A percentile compares a stretch with the other conserved stretches of the same genome.
Conservation (phyloP, 2,888 invertebrate genomes). For the Latrodectus elegans region DNA sequence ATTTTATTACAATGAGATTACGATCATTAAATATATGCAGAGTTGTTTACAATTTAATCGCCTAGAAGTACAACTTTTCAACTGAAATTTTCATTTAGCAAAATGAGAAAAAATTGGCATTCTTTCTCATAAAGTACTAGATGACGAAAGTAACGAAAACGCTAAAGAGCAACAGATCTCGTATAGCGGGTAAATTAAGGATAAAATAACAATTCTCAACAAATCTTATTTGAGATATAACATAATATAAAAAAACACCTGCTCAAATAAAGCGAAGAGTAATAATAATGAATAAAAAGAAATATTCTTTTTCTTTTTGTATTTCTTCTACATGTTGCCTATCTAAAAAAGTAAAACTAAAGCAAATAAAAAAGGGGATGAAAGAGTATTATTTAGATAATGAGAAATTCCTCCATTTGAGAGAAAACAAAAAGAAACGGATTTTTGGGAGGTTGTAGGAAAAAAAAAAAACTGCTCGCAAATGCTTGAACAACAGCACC, state of each 20-base stretch:
- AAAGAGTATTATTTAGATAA: conserved; percentile 60
- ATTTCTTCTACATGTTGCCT: no score
- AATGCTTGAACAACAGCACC: conserved; percentile 22
- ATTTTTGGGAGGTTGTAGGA: not conserved
- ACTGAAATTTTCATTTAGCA: no score
- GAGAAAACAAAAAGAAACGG: conserved; percentile 21
- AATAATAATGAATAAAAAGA: not conserved
- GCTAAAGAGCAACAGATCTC: not conserved
- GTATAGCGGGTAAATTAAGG: conserved; percentile 25
- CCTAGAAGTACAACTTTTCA: no score
- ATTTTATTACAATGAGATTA: no score
- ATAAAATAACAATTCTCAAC: conserved; percentile 10
- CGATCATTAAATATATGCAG: no score
- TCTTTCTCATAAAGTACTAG: no score
- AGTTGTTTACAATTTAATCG: no score
- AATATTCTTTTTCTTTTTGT: no score
- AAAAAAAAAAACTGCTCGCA: conserved; percentile 28
- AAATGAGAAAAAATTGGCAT: no score
- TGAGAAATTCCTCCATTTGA: conserved; percentile 43
- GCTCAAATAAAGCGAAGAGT: not conserved
- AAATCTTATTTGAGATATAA: no score
- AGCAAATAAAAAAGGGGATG: conserved; percentile 16
- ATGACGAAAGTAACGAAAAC: no score
- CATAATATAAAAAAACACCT: not conserved
- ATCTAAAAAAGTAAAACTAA: not conserved